phyloP scores from a whole-genome alignment of 2,113 vertebrate genomes.

The Damaliscus lunatus region DNA sequence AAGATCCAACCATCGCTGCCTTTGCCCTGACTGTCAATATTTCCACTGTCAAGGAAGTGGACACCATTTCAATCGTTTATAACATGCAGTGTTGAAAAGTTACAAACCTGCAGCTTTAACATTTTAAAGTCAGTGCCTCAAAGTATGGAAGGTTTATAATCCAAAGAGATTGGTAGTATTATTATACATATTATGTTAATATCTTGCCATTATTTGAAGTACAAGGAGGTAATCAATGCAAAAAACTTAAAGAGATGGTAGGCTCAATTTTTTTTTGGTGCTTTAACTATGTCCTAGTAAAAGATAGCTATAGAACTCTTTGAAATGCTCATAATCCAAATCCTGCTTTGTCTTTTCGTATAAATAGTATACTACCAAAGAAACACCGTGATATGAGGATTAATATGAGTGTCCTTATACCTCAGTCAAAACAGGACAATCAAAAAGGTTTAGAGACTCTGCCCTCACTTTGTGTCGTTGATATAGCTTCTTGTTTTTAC shows the following conservation, averaged over 20 bases:
- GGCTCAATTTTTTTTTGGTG: neutral
- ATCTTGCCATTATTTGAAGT: constrained; percentile 13
- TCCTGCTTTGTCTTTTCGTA: neutral
- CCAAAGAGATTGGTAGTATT: neutral
- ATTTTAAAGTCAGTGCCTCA: constrained; percentile 5
- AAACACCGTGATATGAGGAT: neutral
- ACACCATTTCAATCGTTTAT: neutral
- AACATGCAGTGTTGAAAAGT: neutral
- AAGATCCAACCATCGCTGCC: neutral
- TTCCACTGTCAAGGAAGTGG: neutral
- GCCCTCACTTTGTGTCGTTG: neutral
- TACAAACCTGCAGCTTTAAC: neutral
- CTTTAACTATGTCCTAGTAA: neutral
- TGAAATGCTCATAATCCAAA: neutral
- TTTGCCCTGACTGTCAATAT: neutral
- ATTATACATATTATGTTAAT: neutral
- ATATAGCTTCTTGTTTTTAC: constrained; percentile 9
- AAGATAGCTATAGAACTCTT: neutral
- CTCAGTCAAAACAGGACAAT: neutral
- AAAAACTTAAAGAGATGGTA: neutral
- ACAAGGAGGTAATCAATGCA: neutral
- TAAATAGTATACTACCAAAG: neutral
- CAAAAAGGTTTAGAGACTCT: neutral
- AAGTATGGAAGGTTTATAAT: neutral
- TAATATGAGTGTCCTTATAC: neutral